A percentile compares a stretch with the other conserved stretches of the same genome.
Conservation (phyloP, 2,888 invertebrate species). For the Epinotia demarniana region DNA sequence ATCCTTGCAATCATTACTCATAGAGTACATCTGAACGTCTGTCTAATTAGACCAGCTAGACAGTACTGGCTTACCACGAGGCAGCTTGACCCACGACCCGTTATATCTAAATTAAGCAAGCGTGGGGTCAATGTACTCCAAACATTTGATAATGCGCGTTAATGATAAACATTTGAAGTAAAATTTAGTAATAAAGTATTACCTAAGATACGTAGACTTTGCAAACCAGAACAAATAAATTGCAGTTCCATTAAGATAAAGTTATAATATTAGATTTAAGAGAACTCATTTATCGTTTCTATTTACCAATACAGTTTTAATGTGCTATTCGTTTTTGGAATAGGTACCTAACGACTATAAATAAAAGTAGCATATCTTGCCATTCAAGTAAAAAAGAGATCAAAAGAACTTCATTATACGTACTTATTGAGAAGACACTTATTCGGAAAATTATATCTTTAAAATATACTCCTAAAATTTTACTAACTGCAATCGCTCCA, state of each 20-base stretch:
- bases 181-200: not conserved
- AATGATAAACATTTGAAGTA: not conserved
- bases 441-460: not conserved
- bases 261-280: no score
- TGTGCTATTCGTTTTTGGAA: no score
- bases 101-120: not conserved
- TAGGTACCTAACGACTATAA: no score
- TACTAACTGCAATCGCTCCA: constrained; percentile 6
- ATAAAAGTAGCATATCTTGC: not conserved
- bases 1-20: no score
- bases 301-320: no score
- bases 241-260: no score
- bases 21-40: no score
- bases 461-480: constrained; percentile 5
- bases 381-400: not conserved
- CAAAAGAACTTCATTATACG: not conserved
- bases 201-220: not conserved
- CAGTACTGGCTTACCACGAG: no score
- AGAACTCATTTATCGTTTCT: no score
- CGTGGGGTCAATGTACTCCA: not conserved
- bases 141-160: not conserved
- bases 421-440: not conserved
- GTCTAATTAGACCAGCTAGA: no score
- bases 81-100: no score
- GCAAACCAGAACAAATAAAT: no score